These are phyloP conservation scores for Metopolophium dirhodum DNA, from an alignment of 1,140 invertebrate genomes.

Conservation along the genomic window DNA sequence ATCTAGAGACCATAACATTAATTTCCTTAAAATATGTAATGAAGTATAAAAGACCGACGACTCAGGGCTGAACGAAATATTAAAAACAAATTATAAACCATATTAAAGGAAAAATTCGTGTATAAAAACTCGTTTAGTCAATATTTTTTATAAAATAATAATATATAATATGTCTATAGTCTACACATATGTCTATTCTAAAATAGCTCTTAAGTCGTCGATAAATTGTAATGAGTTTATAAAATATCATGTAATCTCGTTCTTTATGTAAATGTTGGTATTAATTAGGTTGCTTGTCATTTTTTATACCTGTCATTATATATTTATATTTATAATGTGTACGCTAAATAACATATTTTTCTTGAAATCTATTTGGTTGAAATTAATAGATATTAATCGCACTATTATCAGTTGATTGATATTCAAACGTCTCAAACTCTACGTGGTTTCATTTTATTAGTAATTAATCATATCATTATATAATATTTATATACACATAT, in stretches of 20 bases:
- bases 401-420: neutral
- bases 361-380: neutral
- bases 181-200: neutral
- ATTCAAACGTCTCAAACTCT: neutral
- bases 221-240: neutral
- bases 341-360: neutral
- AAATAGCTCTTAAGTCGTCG: neutral
- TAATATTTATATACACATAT: too few species aligned
- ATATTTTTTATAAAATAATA: neutral
- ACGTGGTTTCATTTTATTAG: neutral
- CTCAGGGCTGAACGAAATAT: neutral
- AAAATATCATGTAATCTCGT: neutral
- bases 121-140: conserved; percentile 4
- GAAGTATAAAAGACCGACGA: neutral
- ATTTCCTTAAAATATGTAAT: neutral
- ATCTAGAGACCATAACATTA: neutral
- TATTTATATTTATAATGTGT: neutral
- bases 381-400: neutral
- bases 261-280: neutral
- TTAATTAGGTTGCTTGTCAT: neutral
- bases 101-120: neutral
- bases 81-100: conserved; percentile 1
- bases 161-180: neutral
- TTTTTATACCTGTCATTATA: neutral
- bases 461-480: neutral